Conservation (phyloP, 2,888 invertebrate genomes). For the Erpobdella octoculata region DNA sequence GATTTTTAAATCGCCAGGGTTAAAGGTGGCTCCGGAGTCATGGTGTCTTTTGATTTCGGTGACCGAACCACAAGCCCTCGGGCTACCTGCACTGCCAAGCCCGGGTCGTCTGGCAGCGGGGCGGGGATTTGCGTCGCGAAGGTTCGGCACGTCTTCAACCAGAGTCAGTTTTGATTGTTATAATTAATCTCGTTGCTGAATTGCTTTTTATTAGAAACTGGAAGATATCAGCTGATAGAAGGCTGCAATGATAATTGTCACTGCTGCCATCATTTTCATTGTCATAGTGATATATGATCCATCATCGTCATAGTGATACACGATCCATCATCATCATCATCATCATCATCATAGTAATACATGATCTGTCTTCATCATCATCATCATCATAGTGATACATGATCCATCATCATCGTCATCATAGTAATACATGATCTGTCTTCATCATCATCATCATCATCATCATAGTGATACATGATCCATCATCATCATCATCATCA, state of each 20-base stretch:
- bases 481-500: neutral
- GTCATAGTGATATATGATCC: neutral
- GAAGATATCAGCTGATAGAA: no score
- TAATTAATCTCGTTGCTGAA: no score
- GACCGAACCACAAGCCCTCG: neutral
- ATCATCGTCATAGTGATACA: neutral
- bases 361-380: no score
- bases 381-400: neutral
- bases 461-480: neutral
- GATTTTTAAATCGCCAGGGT: neutral
- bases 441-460: neutral
- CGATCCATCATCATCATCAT: conserved; percentile 3
- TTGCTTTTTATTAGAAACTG: no score
- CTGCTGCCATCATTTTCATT: neutral
- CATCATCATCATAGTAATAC: neutral
- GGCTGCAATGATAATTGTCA: no score
- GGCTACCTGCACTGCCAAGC: neutral
- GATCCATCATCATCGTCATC: neutral
- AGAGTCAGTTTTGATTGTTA: neutral
- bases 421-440: neutral
- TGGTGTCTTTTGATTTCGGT: neutral
- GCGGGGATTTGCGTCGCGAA: neutral
- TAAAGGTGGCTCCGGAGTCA: neutral
- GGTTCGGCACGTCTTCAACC: neutral
- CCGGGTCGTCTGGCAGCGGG: neutral